Evolutionary conservation across 2,888 invertebrate genomes (phyloP), one percentile per base, ranked within the genome.

Genomic region (Amorpha juglandis): DNA sequence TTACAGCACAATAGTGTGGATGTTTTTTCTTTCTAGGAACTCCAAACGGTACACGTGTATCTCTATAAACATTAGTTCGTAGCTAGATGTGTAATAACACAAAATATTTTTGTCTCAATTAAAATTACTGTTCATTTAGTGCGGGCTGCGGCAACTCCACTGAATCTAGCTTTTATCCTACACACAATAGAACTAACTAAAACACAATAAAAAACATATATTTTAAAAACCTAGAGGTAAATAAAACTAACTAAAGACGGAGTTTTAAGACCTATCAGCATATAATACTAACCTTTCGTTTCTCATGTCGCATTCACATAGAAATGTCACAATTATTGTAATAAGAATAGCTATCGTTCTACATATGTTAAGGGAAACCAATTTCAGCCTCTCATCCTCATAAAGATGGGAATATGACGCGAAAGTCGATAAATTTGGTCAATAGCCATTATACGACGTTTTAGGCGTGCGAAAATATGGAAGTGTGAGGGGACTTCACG

Each of bases 391-490:
- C 77, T 77, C 75, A 80, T 79, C 77, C 58, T 84, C 88, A 91
- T 89, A 90, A 89, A 89, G 87, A 90, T 88, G 88, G 87, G 90
- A 91, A 90, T 89, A 90, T 88, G 90, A 90, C 90, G 87, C 83
- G 84, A 88, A 88, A 88, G 88, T 89, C 91, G 86, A 91, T 92
- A 91, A 92, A 92, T 92, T 91, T 90, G 88, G 87, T 90, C 91
- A 90, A 91, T 89, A 87, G 91, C 91, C 84, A 91, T 92, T 92
- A 92, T 88, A 90, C 87, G 88, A 86, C 88, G 87, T 83, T 88
- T 88, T 87, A 82, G 87, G 90, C 86, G 92, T 86, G 91, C 84
- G 91, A 91, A 92, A 91, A 92, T 92, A 91, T 91, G 90, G 89
- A 87, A 88, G 89, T 82, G 84, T 79, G 86, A 84, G 88, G 86